Conservation (phyloP, 2,113 vertebrate species). For the Chaenogobius annularis region DNA sequence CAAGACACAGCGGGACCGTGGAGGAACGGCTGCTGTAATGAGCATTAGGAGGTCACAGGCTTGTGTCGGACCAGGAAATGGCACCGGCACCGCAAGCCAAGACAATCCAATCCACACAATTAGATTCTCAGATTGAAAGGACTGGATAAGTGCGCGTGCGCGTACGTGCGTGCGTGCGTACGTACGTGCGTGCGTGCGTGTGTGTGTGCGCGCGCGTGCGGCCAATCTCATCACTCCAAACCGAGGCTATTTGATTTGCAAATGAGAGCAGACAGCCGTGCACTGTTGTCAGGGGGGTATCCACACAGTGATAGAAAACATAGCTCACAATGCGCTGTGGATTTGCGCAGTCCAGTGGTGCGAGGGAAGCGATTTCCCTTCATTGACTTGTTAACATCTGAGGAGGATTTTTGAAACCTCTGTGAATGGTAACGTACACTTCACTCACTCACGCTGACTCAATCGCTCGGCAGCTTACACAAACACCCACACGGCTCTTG, state of each 20-base stretch:
- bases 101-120: slow-evolving; percentile 42
- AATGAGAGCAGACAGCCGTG: slow-evolving; percentile 36
- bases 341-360: slow-evolving; percentile 52
- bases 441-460: slow-evolving; percentile 32
- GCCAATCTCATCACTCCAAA: slow-evolving; percentile 46
- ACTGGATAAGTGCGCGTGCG: slow-evolving; percentile 14
- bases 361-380: slow-evolving; percentile 45
- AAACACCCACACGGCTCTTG: slow-evolving; percentile 20
- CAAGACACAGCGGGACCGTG: slow-evolving; percentile 14
- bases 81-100: slow-evolving; percentile 19
- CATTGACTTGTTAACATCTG: slow-evolving; percentile 47
- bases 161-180: neutral
- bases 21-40: slow-evolving; percentile 46
- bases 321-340: slow-evolving; percentile 9
- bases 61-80: slow-evolving; percentile 38
- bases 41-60: slow-evolving; percentile 51
- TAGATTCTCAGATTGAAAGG: slow-evolving; percentile 45
- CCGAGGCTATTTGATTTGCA: slow-evolving; percentile 62
- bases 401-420: slow-evolving; percentile 39
- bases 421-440: slow-evolving; percentile 50
- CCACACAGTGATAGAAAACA: slow-evolving; percentile 31
- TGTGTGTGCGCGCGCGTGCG: neutral
- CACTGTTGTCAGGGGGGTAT: slow-evolving; percentile 12
- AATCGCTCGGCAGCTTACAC: slow-evolving; percentile 6
- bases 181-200: neutral